Conservation (phyloP, 2,113 vertebrate genomes). For the Setophaga kirtlandii region DNA sequence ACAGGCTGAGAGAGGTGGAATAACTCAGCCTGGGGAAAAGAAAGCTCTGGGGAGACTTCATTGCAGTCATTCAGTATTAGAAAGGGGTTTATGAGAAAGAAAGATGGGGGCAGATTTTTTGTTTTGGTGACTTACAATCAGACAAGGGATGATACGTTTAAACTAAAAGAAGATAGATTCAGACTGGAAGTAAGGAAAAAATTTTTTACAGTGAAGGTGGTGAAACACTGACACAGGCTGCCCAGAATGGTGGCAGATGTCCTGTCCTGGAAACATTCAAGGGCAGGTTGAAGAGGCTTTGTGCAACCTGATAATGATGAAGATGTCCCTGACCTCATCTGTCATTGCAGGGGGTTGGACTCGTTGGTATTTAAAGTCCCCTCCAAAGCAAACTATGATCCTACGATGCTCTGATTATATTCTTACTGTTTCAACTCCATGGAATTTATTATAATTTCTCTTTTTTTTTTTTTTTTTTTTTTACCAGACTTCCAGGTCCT, state of each 20-base stretch:
- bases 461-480: neutral
- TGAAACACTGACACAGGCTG: neutral
- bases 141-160: neutral
- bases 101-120: neutral
- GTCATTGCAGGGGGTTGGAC: neutral
- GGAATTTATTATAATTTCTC: neutral
- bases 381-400: neutral
- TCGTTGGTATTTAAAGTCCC: neutral
- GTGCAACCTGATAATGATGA: neutral
- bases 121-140: neutral
- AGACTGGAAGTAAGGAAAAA: neutral
- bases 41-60: neutral
- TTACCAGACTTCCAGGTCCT: accelerated
- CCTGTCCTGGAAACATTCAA: neutral
- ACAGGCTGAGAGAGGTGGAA: neutral
- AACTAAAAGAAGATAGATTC: neutral
- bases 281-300: neutral
- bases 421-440: neutral
- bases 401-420: neutral
- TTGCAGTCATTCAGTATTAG: neutral
- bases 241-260: neutral
- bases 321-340: neutral
- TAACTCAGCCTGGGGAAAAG: neutral
- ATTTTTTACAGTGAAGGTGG: neutral
- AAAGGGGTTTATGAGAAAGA: neutral